Percentiles rank a stretch among this genome's conserved stretches.
These are phyloP conservation scores for Spilosoma lubricipeda DNA, from an alignment of 2,888 invertebrate genomes.

Conservation along the genomic window DNA sequence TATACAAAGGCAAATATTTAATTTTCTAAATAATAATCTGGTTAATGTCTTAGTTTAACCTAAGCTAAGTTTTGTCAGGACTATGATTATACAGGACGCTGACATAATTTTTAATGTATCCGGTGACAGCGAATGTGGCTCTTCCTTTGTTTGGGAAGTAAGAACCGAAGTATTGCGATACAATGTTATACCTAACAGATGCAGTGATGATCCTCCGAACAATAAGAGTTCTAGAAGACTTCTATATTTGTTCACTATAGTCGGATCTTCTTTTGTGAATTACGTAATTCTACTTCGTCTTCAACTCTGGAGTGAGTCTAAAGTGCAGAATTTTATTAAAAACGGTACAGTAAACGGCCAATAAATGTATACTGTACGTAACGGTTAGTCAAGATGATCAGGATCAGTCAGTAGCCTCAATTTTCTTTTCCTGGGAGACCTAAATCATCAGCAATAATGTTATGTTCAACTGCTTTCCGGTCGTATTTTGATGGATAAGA, in stretches of 20 bases:
- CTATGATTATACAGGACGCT: not conserved
- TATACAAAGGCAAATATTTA: not conserved
- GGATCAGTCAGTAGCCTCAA: not conserved
- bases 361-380: not conserved
- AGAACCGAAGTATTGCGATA: not conserved
- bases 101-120: slow-evolving; percentile 15
- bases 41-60: not conserved
- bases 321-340: not conserved
- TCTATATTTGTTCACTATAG: not conserved
- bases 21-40: not conserved
- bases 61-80: not conserved
- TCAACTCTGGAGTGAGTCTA: not conserved
- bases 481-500: not conserved
- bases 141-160: slow-evolving; percentile 8
- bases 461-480: not conserved
- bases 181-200: not conserved
- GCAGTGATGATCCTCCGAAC: not conserved
- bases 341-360: not conserved
- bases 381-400: not conserved
- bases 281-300: not conserved
- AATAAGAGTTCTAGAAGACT: not conserved
- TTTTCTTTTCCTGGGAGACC: no score
- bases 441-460: no score
- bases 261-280: not conserved
- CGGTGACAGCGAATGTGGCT: slow-evolving; percentile 13